Conservation (phyloP, 2,888 invertebrate species). For the Troides oblongomaculatus region DNA sequence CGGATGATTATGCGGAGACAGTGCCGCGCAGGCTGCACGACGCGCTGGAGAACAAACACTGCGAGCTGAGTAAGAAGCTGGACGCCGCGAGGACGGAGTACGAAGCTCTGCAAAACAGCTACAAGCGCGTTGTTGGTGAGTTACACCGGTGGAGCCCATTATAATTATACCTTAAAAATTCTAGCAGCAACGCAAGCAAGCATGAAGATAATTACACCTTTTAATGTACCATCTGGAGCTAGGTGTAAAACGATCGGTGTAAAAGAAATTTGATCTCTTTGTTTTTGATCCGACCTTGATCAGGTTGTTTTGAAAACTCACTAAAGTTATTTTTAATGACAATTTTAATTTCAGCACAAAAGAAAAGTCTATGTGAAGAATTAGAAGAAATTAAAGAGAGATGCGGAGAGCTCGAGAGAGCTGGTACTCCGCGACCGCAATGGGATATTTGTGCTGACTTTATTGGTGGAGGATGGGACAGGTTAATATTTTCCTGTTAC, state of each 20-base stretch:
- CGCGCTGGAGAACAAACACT: constrained; percentile 49
- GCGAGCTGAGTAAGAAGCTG: constrained; percentile 44
- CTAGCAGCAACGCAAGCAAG: too few relatives aligned
- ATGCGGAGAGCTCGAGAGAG: constrained; percentile 67
- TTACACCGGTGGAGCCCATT: too few relatives aligned
- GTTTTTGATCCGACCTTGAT: too few relatives aligned
- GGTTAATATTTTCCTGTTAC: constrained; percentile 40
- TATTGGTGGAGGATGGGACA: constrained; percentile 71
- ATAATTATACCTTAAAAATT: too few relatives aligned
- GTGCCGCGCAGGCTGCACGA: constrained; percentile 70
- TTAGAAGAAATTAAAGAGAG: constrained; percentile 64
- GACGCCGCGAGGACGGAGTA: constrained; percentile 45
- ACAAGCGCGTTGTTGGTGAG: constrained; percentile 52
- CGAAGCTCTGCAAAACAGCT: constrained; percentile 47
- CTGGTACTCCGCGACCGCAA: constrained; percentile 72
- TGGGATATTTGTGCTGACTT: constrained; percentile 76
- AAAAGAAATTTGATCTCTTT: too few relatives aligned
- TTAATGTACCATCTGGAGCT: too few relatives aligned
- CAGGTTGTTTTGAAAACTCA: too few relatives aligned
- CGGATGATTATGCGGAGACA: constrained; percentile 67
- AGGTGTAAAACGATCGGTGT: too few relatives aligned
- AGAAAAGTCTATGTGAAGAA: constrained; percentile 61
- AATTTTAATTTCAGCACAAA: constrained; percentile 44
- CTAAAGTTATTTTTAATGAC: too few relatives aligned
- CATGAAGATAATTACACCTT: too few relatives aligned